phyloP scores from a whole-genome alignment of 2,113 vertebrate genomes.

The Ctenomys sociabilis region DNA sequence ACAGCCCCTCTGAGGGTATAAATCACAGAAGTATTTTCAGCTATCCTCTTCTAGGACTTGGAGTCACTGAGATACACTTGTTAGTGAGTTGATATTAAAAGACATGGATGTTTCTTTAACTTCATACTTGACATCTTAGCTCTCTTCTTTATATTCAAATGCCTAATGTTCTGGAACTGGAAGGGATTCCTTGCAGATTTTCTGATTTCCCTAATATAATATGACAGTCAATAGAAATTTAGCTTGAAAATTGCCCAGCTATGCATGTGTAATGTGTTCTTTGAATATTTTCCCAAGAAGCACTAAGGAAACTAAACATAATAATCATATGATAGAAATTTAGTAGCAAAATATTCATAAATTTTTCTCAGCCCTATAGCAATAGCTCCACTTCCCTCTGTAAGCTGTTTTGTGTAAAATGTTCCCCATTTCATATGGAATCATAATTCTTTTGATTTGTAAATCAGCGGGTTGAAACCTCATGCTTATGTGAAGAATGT shows the following conservation, averaged over 20 bases:
- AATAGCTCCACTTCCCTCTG: neutral
- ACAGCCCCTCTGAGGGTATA: neutral
- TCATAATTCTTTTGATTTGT: conserved; percentile 4
- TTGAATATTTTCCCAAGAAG: neutral
- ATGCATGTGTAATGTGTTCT: neutral
- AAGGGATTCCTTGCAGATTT: neutral
- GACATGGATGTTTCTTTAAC: neutral
- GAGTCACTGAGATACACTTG: neutral
- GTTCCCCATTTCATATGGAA: neutral
- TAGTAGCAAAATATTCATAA: neutral
- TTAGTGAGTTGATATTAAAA: neutral
- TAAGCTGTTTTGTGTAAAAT: conserved; percentile 2
- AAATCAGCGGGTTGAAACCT: conserved; percentile 47
- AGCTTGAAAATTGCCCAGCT: neutral
- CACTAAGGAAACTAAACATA: neutral
- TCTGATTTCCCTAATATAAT: neutral
- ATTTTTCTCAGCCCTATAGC: neutral
- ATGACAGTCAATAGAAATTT: neutral
- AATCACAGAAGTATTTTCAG: neutral
- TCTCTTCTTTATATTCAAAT: neutral
- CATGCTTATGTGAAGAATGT: neutral
- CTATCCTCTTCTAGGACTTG: neutral
- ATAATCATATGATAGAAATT: neutral
- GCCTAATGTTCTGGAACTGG: neutral
- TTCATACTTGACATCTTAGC: neutral